Conservation (phyloP, 1,140 invertebrate species). For the Aleiodes sp. region DNA sequence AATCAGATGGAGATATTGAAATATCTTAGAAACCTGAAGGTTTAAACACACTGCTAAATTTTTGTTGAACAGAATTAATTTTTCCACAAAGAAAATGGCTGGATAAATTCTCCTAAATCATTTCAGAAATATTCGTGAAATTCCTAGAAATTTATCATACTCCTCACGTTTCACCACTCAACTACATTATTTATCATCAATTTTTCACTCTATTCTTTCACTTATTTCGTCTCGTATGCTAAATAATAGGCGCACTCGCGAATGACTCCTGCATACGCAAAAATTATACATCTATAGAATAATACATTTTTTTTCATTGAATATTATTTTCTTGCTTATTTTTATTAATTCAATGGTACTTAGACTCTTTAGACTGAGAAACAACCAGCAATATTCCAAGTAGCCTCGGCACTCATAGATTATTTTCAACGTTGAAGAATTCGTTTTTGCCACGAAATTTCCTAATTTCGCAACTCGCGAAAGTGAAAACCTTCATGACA, state of each 20-base stretch:
- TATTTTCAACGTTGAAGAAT: neutral
- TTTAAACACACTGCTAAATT: too few relatives aligned
- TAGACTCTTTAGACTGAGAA: constrained; percentile 11
- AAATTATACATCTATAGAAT: constrained; percentile 26
- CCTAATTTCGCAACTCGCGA: neutral
- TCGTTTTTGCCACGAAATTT: neutral
- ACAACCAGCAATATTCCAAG: constrained; percentile 15
- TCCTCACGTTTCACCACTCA: too few relatives aligned
- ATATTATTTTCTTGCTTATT: constrained; percentile 4
- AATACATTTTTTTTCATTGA: constrained; percentile 23
- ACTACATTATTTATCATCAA: too few relatives aligned
- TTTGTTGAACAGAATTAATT: too few relatives aligned
- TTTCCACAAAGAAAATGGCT: too few relatives aligned
- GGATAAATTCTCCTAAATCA: too few relatives aligned
- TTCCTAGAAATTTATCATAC: too few relatives aligned
- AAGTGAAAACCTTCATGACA: constrained; percentile 6
- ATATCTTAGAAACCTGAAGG: too few relatives aligned
- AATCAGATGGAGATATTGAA: too few relatives aligned
- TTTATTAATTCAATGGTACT: constrained; percentile 3
- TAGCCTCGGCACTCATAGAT: constrained; percentile 12
- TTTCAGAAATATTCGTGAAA: too few relatives aligned
- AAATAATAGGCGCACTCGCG: constrained; percentile 19
- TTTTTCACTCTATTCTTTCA: neutral
- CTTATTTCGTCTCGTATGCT: constrained; percentile 7
- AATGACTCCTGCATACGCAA: constrained; percentile 4